phyloP scores from a whole-genome alignment of 1,140 invertebrate genomes.

The Cotesia chilonis region DNA sequence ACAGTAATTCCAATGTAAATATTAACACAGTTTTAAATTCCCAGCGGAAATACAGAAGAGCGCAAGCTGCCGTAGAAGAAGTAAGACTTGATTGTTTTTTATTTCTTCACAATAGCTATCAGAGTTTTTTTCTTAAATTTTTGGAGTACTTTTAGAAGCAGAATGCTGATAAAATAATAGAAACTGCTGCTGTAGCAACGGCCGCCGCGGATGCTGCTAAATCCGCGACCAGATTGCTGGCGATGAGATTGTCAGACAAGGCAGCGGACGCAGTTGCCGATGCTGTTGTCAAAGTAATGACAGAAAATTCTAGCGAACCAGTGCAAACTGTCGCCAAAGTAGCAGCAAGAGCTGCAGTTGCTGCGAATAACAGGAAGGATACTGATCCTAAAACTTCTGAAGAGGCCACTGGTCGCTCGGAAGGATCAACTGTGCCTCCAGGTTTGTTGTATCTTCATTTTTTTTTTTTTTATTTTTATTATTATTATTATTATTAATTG shows the following conservation, averaged over 20 bases:
- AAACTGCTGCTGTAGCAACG: slow-evolving; percentile 4
- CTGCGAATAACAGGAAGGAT: background rate
- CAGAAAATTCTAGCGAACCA: background rate
- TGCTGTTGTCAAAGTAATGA: slow-evolving; percentile 20
- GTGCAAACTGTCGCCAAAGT: background rate
- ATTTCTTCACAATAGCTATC: too few species aligned
- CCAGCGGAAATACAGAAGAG: background rate
- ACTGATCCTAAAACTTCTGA: background rate
- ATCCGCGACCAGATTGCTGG: background rate
- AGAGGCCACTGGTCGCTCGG: background rate
- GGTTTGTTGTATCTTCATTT: too few species aligned
- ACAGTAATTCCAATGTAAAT: slow-evolving; percentile 6
- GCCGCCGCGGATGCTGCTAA: slow-evolving; percentile 29
- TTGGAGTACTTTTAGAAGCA: background rate
- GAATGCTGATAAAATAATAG: background rate
- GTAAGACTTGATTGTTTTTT: background rate
- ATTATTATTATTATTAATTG: too few species aligned
- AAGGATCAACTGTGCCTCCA: background rate
- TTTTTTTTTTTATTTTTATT: too few species aligned
- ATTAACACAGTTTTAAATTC: background rate
- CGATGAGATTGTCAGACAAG: slow-evolving; percentile 7
- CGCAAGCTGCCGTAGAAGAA: background rate
- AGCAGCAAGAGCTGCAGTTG: background rate
- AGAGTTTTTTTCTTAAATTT: too few species aligned
- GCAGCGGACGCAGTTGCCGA: slow-evolving; percentile 21